phyloP scores from a whole-genome alignment of 2,888 invertebrate species.

The Monopis laevigella region DNA sequence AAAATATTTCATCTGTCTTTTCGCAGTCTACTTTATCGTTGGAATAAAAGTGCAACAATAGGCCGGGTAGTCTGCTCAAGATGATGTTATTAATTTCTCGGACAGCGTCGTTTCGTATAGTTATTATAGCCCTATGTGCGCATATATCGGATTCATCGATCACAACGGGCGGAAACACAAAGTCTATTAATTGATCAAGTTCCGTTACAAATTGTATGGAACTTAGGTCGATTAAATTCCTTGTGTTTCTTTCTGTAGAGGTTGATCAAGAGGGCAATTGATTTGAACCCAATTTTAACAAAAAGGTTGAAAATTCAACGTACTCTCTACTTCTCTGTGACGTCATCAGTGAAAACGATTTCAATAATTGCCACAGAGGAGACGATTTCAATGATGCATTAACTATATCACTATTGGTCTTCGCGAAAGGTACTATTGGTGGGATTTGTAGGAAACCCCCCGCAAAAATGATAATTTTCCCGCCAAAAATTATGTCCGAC shows the following conservation, averaged over 20 bases:
- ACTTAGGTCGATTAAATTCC: neutral
- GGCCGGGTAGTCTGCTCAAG: neutral
- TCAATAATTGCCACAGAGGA: constrained; percentile 13
- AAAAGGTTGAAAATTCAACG: neutral
- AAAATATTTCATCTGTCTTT: neutral
- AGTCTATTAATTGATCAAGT: constrained; percentile 2
- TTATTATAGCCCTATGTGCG: neutral
- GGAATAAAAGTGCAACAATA: constrained; percentile 1
- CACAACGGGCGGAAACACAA: constrained; percentile 6
- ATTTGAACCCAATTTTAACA: neutral
- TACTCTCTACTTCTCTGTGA: constrained; percentile 11
- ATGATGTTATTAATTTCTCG: neutral
- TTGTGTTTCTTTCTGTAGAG: neutral
- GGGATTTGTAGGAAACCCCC: constrained; percentile 19
- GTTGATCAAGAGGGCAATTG: neutral
- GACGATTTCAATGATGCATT: constrained; percentile 13
- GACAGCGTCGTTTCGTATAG: neutral
- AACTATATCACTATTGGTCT: constrained; percentile 11
- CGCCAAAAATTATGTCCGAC: constrained; percentile 16
- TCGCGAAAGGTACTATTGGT: constrained; percentile 14
- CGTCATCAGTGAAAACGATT: constrained; percentile 13
- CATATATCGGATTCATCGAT: neutral
- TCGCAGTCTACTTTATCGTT: constrained; percentile 1
- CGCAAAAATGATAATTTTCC: constrained; percentile 18
- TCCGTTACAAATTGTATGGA: neutral